Base-by-base conservation (phyloP, 1,140 invertebrate genomes). In the Cotesia chilonis region DNA sequence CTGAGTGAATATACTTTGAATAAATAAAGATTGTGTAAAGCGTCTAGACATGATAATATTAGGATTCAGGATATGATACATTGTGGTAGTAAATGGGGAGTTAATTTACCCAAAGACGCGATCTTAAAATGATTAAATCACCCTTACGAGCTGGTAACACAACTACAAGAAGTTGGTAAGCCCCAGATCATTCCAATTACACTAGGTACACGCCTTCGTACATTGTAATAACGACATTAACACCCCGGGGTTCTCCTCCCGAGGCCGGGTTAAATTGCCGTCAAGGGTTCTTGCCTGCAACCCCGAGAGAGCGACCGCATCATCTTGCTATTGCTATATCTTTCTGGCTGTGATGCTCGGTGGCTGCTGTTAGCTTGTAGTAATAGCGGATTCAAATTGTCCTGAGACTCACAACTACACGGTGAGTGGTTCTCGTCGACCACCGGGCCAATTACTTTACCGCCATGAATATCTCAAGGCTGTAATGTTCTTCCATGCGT, bases 161-260 rank as follows among this genome's bases (percentile, higher is more conserved):
- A 51, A 59, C 14, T 47, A 14, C 14, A 61, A 37, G 60, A 12
- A 61, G 64, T 5, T 51, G n/a, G 9, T 41, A 10, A 35, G 28
- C 28, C 51, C 66, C 66, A 35, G 51, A 68, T 68, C 47, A 28
- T 10, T 55, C 51, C 66, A 68, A 68, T 68, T 68, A 68, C 66
- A 68, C 20, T 68, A 57, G 28, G 47, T 68, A 55, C 66, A 28
- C 17, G 47, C 9, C 47, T 28, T 67, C 17, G 17, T 5, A 52
- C 66, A 68, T 54, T 68, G 66, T 68, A 68, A 68, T 68, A 68
- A 68, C 51, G 66, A 68, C 12, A 68, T 68, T 68, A 68, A 55
- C 66, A 35, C 66, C 66, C 63, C 37, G n/a, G 28, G 28, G 28
- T 47, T 3, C 6, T 47, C 41, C 10, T 10, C 41, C 0, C 7